Evolutionary conservation across 2,797 vertebrate species (phyloP), one percentile per base, ranked within the genome.

Genomic region (Notolabrus celidotus): DNA sequence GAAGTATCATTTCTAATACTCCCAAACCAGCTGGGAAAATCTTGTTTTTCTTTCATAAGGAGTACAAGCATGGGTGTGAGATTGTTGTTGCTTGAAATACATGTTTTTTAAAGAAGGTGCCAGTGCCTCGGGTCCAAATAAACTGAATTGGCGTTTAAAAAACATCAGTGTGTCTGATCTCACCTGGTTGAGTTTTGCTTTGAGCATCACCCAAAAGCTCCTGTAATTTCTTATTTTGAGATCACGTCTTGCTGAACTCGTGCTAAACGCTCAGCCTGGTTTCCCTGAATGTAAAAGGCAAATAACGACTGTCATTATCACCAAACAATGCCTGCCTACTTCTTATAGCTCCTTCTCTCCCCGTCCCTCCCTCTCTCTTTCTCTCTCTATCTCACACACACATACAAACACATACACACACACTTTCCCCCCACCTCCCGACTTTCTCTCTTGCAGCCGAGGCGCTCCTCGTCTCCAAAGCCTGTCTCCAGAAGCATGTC

Each of bases 401-500:
- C 45, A 14, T 31, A 5, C 39, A 22, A 31, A 19, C 14, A 19
- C 59, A 1, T 34, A 7, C 61, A 10, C 49, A n/a, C 53, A 14
- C 38, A 19, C 60, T n/a, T 9, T 31, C 34, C 29, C 75, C 15
- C 49, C 61, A 42, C 80, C 56, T 53, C 67, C 67, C 47, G 84
- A 58, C 85, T 82, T 70, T 79, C 80, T 71, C 67, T 66, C 29
- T 29, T 59, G 59, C 83, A 81, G 81, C 76, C 71, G 69, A 84
- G 87, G 84, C 84, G 86, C 88, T 80, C 57, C 50, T 82, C 67
- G 71, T 89, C 90, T 89, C 88, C 85, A 86, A 77, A 82, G 88
- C 87, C 53, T 65, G 79, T 84, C 83, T 90, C 89, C 86, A 93
- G 82, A 78, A 93, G 88, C 93, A 92, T 92, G 94, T 94, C 89